These are phyloP conservation scores for Sporophila hypoxantha DNA, from an alignment of 2,113 vertebrate genomes.

Conservation along the genomic window DNA sequence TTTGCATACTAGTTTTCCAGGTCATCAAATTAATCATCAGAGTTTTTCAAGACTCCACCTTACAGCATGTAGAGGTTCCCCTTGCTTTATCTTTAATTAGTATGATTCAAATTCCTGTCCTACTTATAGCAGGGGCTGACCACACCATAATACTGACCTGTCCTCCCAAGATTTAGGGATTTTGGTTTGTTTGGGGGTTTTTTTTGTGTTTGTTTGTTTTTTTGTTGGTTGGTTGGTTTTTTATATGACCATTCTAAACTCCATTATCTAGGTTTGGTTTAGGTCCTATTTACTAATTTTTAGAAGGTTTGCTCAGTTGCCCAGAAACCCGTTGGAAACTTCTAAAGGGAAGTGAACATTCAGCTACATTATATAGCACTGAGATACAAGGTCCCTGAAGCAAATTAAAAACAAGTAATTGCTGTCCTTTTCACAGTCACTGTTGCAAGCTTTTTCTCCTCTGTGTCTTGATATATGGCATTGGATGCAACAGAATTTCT, in stretches of 20 bases:
- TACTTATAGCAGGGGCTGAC: neutral
- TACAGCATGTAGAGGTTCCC: neutral
- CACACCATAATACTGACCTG: neutral
- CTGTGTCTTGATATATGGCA: neutral
- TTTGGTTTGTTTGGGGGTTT: neutral
- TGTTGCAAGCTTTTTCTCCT: neutral
- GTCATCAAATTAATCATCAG: neutral
- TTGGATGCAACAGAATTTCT: neutral
- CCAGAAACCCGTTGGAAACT: neutral
- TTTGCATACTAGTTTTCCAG: neutral
- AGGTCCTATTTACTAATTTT: neutral
- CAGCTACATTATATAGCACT: neutral
- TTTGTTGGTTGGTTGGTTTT: neutral
- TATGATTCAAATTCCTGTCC: neutral
- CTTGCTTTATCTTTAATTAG: neutral
- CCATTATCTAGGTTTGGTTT: neutral
- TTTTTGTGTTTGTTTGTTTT: neutral
- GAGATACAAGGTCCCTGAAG: neutral
- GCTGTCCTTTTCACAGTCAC: neutral
- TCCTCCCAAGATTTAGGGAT: neutral
- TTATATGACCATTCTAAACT: neutral
- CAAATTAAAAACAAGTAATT: conserved; percentile 7
- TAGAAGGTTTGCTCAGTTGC: neutral
- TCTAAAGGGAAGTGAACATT: neutral
- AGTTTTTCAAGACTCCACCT: neutral